These are phyloP conservation scores for Griposia aprilina DNA, from an alignment of 2,888 invertebrate genomes.

Conservation along the genomic window DNA sequence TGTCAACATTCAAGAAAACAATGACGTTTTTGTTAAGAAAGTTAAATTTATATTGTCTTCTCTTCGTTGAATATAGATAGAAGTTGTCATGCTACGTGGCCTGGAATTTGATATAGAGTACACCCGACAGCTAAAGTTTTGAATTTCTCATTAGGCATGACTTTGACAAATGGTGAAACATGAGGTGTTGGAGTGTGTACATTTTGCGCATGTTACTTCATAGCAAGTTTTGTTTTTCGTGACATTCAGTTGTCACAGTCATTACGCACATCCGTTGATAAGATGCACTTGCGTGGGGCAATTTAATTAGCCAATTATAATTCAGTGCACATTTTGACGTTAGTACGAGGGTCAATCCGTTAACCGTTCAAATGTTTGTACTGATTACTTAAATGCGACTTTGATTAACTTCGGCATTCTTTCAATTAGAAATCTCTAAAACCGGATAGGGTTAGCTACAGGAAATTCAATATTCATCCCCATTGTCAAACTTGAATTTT, in stretches of 20 bases:
- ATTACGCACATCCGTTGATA: conserved; percentile 86
- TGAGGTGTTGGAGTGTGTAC: conserved; percentile 37
- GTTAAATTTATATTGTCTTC: too few species aligned
- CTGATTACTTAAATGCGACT: conserved; percentile 20
- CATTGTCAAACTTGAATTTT: conserved; percentile 29
- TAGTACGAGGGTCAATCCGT: conserved; percentile 67
- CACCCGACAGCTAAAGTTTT: conserved; percentile 22
- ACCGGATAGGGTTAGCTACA: conserved; percentile 24
- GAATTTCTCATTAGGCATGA: conserved; percentile 40
- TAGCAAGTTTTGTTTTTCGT: conserved; percentile 68
- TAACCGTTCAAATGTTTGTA: conserved; percentile 12
- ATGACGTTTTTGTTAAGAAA: too few species aligned
- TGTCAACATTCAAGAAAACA: too few species aligned
- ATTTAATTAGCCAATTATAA: conserved; percentile 83
- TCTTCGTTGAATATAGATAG: too few species aligned
- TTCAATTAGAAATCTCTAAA: background rate
- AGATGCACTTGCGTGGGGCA: conserved; percentile 83
- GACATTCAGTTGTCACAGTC: conserved; percentile 74
- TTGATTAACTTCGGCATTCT: background rate
- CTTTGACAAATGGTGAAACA: conserved; percentile 58
- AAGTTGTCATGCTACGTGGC: too few species aligned
- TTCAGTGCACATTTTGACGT: conserved; percentile 72
- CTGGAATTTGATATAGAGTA: conserved; percentile 36
- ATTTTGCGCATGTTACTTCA: conserved; percentile 48
- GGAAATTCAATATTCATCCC: conserved; percentile 41